Percentiles rank a stretch among this genome's conserved stretches.
Evolutionary conservation across 2,797 vertebrate species (phyloP).

Genomic region (Enteromius trimaculatus): DNA sequence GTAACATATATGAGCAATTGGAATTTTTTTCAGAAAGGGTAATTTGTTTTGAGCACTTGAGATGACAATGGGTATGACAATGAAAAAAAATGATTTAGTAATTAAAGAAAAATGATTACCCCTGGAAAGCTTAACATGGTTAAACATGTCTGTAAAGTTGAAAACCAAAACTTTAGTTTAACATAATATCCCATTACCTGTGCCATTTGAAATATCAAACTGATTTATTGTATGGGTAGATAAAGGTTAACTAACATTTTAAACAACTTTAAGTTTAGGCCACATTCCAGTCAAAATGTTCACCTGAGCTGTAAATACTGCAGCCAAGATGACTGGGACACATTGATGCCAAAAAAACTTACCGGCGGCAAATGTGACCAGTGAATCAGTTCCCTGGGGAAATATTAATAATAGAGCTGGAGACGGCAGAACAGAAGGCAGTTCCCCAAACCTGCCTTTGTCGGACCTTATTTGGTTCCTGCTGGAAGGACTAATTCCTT

Average conservation of each 20-base stretch:
- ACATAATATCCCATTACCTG: not conserved
- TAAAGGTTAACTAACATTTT: not conserved
- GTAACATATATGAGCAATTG: constrained; percentile 45
- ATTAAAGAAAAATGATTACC: constrained; percentile 21
- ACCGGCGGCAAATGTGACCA: constrained; percentile 26
- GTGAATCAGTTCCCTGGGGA: constrained; percentile 52
- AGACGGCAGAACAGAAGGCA: constrained; percentile 39
- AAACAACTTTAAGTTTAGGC: not conserved
- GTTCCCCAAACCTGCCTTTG: constrained; percentile 53
- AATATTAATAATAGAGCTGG: constrained; percentile 52
- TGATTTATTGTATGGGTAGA: not conserved
- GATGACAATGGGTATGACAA: constrained; percentile 8
- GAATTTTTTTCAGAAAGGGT: constrained; percentile 62
- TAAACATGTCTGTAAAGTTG: not conserved
- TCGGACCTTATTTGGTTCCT: constrained; percentile 49
- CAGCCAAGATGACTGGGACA: constrained; percentile 30
- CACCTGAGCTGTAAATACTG: constrained; percentile 14
- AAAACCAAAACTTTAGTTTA: not conserved
- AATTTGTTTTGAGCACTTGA: constrained; percentile 36
- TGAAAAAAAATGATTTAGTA: constrained; percentile 10
- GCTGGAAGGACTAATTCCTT: constrained; percentile 50
- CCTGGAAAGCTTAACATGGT: not conserved
- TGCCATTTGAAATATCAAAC: not conserved
- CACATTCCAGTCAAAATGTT: constrained; percentile 2
- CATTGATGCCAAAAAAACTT: constrained; percentile 11